Percentiles rank a stretch among this genome's conserved stretches.
Evolutionary conservation across 2,113 vertebrate species (phyloP).

Genomic region (Dicaeum eximium): DNA sequence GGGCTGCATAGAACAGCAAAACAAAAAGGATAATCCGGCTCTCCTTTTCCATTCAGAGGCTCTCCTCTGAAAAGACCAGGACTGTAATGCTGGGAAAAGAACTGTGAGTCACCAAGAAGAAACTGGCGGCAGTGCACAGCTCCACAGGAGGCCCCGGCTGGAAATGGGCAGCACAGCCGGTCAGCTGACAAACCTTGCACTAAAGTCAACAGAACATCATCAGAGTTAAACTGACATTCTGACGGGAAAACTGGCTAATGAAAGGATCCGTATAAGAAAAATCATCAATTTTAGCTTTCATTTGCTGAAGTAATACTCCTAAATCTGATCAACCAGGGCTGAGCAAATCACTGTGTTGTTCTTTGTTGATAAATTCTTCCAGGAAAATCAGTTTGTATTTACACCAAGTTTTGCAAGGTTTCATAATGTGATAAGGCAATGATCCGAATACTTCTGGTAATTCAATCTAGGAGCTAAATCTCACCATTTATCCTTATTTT

Average conservation of each 20-base stretch:
- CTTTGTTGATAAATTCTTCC: not conserved
- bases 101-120: not conserved
- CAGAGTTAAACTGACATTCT: not conserved
- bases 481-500: not conserved
- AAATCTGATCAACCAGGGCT: not conserved
- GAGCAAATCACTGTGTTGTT: not conserved
- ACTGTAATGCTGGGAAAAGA: not conserved
- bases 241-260: not conserved
- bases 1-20: not conserved
- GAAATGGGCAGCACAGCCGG: not conserved
- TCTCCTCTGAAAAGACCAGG: not conserved
- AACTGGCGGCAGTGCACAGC: not conserved
- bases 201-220: not conserved
- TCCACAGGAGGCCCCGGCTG: not conserved
- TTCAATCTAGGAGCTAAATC: not conserved
- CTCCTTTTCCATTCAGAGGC: not conserved
- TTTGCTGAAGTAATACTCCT: not conserved
- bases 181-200: not conserved
- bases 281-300: not conserved
- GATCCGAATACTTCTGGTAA: not conserved
- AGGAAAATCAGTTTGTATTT: not conserved
- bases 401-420: not conserved
- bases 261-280: not conserved
- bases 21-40: not conserved
- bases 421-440: not conserved